Evolutionary conservation across 1,140 invertebrate genomes (phyloP).

Genomic region (Sipha flava): DNA sequence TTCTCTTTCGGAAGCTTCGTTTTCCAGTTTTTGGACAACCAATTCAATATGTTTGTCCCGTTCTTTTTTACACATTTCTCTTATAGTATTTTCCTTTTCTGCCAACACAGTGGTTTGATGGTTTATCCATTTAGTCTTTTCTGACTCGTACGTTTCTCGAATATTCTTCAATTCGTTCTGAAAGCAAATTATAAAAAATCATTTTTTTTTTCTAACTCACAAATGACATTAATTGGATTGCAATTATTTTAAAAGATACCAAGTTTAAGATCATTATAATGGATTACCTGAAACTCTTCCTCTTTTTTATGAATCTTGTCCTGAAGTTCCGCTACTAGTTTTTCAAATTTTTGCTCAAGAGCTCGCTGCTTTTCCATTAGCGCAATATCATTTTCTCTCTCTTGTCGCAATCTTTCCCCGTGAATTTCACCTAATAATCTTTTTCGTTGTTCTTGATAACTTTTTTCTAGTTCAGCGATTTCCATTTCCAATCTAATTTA

Average conservation of each 20-base stretch:
- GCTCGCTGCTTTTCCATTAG: conserved; percentile 35
- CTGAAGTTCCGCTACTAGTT: conserved; percentile 35
- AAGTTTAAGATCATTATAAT: no score
- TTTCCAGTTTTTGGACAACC: conserved; percentile 54
- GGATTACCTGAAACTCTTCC: conserved; percentile 33
- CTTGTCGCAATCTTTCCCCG: conserved; percentile 45
- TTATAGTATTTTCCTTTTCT: conserved; percentile 51
- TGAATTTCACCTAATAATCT: conserved; percentile 48
- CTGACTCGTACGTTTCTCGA: conserved; percentile 49
- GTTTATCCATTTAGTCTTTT: conserved; percentile 50
- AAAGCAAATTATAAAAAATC: conserved; percentile 16
- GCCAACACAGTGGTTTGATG: conserved; percentile 48
- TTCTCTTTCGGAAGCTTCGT: conserved; percentile 50
- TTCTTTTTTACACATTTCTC: conserved; percentile 52
- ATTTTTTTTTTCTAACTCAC: no score
- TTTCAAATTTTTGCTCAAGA: conserved; percentile 35
- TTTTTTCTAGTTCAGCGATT: conserved; percentile 48
- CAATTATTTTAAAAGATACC: no score
- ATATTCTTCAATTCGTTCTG: conserved; percentile 50
- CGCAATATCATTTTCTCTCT: conserved; percentile 39
- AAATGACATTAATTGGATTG: no score
- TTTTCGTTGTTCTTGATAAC: conserved; percentile 49
- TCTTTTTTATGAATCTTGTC: conserved; percentile 33
- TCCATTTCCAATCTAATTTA: conserved; percentile 48
- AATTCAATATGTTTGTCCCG: conserved; percentile 58